These are phyloP conservation scores for Tyto alba DNA, from an alignment of 2,113 vertebrate species.

Conservation along the genomic window DNA sequence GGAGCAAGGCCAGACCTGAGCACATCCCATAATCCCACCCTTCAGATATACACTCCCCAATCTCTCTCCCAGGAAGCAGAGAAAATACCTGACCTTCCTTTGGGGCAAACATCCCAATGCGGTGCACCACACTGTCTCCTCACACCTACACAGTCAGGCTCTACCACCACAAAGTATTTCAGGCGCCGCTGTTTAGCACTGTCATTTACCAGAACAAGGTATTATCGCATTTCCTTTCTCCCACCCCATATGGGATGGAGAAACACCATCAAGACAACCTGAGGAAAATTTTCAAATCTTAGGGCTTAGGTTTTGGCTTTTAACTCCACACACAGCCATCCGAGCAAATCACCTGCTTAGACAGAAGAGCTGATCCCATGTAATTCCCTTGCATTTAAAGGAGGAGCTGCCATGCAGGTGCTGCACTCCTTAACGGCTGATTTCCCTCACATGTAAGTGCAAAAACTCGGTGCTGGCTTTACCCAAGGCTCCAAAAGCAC, in stretches of 20 bases:
- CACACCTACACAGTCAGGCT: not conserved
- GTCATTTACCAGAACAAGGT: not conserved
- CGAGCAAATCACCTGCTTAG: not conserved
- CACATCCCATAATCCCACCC: not conserved
- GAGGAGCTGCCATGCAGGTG: not conserved
- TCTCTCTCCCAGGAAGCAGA: not conserved
- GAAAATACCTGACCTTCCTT: not conserved
- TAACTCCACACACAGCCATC: not conserved
- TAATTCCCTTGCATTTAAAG: not conserved
- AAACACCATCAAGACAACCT: not conserved
- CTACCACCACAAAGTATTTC: not conserved
- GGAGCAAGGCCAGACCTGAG: not conserved
- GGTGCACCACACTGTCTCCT: not conserved
- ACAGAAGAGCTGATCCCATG: not conserved
- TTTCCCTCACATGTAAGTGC: not conserved
- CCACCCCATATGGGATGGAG: not conserved
- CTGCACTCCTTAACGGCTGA: not conserved
- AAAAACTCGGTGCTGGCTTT: not conserved
- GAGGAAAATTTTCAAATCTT: not conserved
- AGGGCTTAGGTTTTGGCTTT: not conserved
- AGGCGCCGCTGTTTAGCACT: not conserved
- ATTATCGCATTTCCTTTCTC: not conserved
- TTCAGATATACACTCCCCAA: not conserved
- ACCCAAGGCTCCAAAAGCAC: not conserved
- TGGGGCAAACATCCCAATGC: fast-evolving